A percentile compares a stretch with the other conserved stretches of the same genome.
phyloP scores from a whole-genome alignment of 2,797 vertebrate genomes.

The Melanotaenia parkinsoni region DNA sequence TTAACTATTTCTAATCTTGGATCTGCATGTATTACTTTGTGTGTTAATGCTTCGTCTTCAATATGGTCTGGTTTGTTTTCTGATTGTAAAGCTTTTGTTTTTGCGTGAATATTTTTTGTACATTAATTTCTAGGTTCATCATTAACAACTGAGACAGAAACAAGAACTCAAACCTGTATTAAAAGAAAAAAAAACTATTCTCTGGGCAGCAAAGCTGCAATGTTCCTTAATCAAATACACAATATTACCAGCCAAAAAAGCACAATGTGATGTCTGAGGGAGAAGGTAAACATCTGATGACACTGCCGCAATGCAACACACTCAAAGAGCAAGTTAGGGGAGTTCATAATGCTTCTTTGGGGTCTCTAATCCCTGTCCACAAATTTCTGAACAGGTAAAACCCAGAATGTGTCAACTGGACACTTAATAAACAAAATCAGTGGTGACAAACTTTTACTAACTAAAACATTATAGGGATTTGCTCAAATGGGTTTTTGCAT shows the following conservation, averaged over 20 bases:
- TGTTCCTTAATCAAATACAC: neutral
- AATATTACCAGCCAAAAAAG: neutral
- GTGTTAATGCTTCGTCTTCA: conserved; percentile 18
- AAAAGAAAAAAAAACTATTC: neutral
- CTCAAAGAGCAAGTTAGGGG: neutral
- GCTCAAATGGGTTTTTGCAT: neutral
- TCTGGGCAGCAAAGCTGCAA: neutral
- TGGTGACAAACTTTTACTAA: neutral
- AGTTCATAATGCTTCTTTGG: neutral
- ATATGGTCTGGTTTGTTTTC: conserved; percentile 8
- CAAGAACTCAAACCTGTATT: neutral
- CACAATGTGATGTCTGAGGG: neutral
- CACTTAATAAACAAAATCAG: conserved; percentile 3
- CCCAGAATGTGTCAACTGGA: neutral
- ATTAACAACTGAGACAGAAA: neutral
- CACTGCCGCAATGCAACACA: neutral
- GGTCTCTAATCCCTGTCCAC: neutral
- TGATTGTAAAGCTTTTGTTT: conserved; percentile 14
- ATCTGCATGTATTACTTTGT: conserved; percentile 20
- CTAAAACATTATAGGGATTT: neutral
- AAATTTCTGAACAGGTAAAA: neutral
- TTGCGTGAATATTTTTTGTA: conserved; percentile 20
- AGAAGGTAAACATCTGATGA: neutral
- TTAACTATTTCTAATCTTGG: neutral
- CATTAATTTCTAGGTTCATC: conserved; percentile 9